phyloP scores from a whole-genome alignment of 1,140 invertebrate species.

The Papilio glaucus region DNA sequence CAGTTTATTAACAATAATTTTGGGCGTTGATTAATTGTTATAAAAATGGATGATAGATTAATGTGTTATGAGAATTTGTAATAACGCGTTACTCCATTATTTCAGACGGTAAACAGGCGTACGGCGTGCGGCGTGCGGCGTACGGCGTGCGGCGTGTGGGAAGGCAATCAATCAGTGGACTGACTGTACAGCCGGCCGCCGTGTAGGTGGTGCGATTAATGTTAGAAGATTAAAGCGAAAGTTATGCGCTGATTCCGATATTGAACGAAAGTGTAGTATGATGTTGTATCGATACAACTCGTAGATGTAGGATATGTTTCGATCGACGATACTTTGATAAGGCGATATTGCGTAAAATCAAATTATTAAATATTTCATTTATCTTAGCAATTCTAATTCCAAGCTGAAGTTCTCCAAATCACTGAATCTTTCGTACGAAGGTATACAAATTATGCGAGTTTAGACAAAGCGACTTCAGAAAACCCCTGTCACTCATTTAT shows the following conservation, averaged over 20 bases:
- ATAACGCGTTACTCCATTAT: conserved; percentile 33
- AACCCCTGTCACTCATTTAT: too few species aligned
- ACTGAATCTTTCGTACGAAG: too few species aligned
- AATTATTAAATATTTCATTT: too few species aligned
- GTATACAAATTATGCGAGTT: too few species aligned
- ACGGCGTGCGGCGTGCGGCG: neutral
- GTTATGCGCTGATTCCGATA: neutral
- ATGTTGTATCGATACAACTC: neutral
- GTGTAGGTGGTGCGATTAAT: neutral
- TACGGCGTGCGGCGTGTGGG: neutral
- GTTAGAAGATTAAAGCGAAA: conserved; percentile 5
- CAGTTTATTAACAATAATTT: neutral
- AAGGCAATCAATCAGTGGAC: conserved; percentile 27
- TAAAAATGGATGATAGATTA: conserved; percentile 16
- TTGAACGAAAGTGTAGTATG: neutral
- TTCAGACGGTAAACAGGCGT: conserved; percentile 23
- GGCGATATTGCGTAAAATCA: too few species aligned
- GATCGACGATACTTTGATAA: too few species aligned
- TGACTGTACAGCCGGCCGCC: neutral
- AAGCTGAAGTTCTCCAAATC: too few species aligned
- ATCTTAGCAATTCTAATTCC: too few species aligned
- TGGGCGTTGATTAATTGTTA: neutral
- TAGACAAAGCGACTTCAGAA: too few species aligned
- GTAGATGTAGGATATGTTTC: too few species aligned
- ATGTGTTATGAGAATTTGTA: conserved; percentile 32